These are phyloP conservation scores for Leptosomus discolor DNA, from an alignment of 2,113 vertebrate genomes.

Conservation along the genomic window DNA sequence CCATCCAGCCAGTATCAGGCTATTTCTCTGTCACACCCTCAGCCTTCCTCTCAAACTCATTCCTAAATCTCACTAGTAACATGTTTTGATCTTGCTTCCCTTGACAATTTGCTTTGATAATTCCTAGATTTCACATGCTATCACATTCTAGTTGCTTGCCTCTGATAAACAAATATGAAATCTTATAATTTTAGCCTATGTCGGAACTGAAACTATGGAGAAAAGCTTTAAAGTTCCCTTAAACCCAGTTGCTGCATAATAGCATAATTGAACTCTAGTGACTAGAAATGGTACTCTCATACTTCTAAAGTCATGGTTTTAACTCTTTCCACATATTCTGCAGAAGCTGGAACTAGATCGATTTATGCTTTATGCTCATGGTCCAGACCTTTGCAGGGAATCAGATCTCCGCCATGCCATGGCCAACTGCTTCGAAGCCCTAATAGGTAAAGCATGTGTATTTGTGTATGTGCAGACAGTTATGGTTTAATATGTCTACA, in stretches of 20 bases:
- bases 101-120: neutral
- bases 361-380: conserved; percentile 98
- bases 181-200: neutral
- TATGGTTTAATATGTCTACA: fast-evolving
- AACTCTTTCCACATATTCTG: neutral
- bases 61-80: neutral
- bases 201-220: neutral
- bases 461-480: neutral
- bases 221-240: neutral
- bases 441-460: conserved; percentile 84
- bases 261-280: neutral
- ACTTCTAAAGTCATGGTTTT: neutral
- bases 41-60: neutral
- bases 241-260: neutral
- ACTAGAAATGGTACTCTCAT: neutral
- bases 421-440: conserved; percentile 99
- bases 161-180: neutral
- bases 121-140: neutral
- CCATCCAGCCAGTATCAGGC: neutral
- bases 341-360: conserved; percentile 97
- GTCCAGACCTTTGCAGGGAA: conserved; percentile 95
- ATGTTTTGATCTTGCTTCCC: neutral
- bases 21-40: neutral
- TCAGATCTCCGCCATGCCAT: conserved; percentile 97
- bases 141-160: neutral